Conservation (phyloP, 2,797 vertebrate species). For the Rhodeus uyekii region DNA sequence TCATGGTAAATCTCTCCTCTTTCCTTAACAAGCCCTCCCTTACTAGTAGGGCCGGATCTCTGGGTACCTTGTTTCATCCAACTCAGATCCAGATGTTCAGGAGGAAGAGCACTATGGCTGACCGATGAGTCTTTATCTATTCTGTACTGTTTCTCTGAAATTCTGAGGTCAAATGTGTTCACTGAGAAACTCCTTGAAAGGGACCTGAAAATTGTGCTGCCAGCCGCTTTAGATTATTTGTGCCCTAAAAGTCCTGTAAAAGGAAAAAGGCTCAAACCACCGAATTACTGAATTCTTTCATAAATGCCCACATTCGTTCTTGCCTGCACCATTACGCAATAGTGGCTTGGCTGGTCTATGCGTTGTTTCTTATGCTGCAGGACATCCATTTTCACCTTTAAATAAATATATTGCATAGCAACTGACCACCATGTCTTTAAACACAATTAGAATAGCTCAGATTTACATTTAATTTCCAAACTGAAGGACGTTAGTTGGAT, state of each 20-base stretch:
- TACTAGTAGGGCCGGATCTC: conserved; percentile 43
- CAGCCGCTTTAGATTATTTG: conserved; percentile 80
- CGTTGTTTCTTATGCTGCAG: conserved; percentile 50
- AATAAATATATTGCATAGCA: conserved; percentile 60
- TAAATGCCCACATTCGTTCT: conserved; percentile 69
- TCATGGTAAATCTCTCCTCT: conserved; percentile 70
- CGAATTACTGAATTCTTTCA: conserved; percentile 79
- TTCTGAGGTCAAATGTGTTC: conserved; percentile 48
- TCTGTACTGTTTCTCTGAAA: conserved; percentile 17
- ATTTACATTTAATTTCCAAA: conserved; percentile 46
- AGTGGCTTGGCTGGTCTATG: conserved; percentile 40
- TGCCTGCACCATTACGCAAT: conserved; percentile 55
- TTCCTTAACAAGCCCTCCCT: conserved; percentile 69
- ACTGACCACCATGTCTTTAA: conserved; percentile 57
- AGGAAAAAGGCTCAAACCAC: conserved; percentile 76
- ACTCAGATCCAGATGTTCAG: conserved; percentile 72
- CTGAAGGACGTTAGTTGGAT: conserved; percentile 44
- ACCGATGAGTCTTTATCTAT: conserved; percentile 32
- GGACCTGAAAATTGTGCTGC: conserved; percentile 31
- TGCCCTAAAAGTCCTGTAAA: conserved; percentile 77
- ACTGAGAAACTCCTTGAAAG: conserved; percentile 42
- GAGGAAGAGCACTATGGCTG: conserved; percentile 29
- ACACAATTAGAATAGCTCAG: conserved; percentile 49
- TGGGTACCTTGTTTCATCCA: conserved; percentile 51
- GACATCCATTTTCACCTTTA: conserved; percentile 57